Evolutionary conservation across 2,888 invertebrate species (phyloP), one percentile per base, ranked within the genome.

Genomic region (Acleris emargana): DNA sequence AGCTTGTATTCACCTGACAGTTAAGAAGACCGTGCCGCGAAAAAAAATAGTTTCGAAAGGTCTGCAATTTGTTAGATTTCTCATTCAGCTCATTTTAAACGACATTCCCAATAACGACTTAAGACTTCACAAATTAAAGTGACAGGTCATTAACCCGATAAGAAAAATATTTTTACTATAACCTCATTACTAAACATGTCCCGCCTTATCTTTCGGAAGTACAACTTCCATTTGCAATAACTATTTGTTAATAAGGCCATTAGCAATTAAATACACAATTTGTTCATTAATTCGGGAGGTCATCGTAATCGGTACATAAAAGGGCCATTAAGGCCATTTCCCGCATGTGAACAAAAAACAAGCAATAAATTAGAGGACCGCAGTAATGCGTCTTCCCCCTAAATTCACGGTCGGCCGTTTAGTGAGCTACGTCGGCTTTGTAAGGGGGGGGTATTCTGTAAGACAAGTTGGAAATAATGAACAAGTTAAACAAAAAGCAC

Each of bases 311-410:
- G 82, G 77, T 79, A 86, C 84, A 83, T 84, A 87, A 86, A 86
- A 83, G 82, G 79, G 75, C 89, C 86, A 86, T 91, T 86, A 88
- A 78, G 85, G 83, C 82, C 84, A 86, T 89, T 90, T 89, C 84
- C 87, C 75, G 75, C 70, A 69, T 73, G 78, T 78, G 74, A 77
- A 87, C 86, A 91, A 91, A 91, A 91, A 91, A 91, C 90, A 89
- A 80, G 81, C 79, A 71, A 89, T 91, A 91, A 90, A 91, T 91
- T 84, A 83, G 73, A 69, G 68, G 76, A 80, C 84, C 86, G 76
- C 86, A 80, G 74, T 84, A 76, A 87, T 91, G 80, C 79, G 77
- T 91, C 91, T 91, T 86, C 76, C 77, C 73, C 78, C 49, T 54
- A 64, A 71, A 71, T 69, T 67, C 60, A 53, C 20, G 58, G 53